Conservation (phyloP, 2,888 invertebrate species). For the Ephialtes manifestator region DNA sequence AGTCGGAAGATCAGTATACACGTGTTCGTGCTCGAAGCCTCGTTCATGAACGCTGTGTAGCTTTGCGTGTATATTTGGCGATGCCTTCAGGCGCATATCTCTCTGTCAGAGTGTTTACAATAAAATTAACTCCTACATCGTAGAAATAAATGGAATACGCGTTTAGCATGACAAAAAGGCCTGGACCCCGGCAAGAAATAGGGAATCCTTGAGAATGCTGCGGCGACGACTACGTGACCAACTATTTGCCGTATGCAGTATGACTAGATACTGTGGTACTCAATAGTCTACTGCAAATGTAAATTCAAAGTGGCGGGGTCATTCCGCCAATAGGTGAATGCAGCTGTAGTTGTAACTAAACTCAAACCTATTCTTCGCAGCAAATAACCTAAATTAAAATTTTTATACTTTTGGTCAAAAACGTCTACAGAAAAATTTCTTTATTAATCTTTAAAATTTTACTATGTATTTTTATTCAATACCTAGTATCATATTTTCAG, state of each 20-base stretch:
- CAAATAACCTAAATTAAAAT: too few relatives aligned
- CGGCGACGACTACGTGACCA: neutral
- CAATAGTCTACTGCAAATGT: neutral
- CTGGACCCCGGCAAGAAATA: constrained; percentile 45
- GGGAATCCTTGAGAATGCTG: constrained; percentile 72
- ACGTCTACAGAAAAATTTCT: too few relatives aligned
- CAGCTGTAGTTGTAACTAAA: too few relatives aligned
- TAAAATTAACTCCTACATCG: constrained; percentile 79
- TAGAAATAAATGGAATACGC: constrained; percentile 76
- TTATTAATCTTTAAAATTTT: too few relatives aligned
- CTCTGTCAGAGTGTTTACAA: constrained; percentile 76
- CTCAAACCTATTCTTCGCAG: too few relatives aligned
- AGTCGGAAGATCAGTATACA: constrained; percentile 23
- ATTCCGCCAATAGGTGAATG: neutral
- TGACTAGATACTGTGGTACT: neutral
- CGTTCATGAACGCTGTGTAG: neutral
- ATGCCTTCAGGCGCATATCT: constrained; percentile 65
- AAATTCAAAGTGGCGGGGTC: neutral
- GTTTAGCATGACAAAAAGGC: constrained; percentile 75
- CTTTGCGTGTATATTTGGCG: constrained; percentile 61
- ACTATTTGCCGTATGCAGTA: neutral
- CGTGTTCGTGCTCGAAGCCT: neutral
- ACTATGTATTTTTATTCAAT: too few relatives aligned
- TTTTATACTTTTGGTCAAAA: too few relatives aligned
- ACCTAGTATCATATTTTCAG: too few relatives aligned